Conservation (phyloP, 2,113 vertebrate species). For the Kryptolebias marmoratus region DNA sequence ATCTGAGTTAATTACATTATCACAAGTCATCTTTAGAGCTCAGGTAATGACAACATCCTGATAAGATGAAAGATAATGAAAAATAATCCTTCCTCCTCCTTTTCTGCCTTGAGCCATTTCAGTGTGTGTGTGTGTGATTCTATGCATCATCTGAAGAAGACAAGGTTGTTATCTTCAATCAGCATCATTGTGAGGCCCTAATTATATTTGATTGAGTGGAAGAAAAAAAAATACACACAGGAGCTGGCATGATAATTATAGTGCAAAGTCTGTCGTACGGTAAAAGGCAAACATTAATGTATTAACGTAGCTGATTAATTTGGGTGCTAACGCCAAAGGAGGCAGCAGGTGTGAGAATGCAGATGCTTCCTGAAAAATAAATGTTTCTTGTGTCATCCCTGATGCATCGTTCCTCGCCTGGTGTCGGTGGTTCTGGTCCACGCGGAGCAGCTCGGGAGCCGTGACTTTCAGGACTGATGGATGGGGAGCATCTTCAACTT, state of each 20-base stretch:
- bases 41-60: constrained; percentile 16
- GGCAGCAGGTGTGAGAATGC: constrained; percentile 55
- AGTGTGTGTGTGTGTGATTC: constrained; percentile 18
- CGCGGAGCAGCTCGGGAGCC: constrained; percentile 3
- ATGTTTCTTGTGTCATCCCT: constrained; percentile 36
- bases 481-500: constrained; percentile 12
- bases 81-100: constrained; percentile 18
- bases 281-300: constrained; percentile 58
- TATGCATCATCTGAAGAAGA: constrained; percentile 29
- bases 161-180: constrained; percentile 70
- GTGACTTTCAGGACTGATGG: constrained; percentile 14
- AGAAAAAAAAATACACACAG: constrained; percentile 30
- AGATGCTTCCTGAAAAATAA: constrained; percentile 55
- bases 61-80: constrained; percentile 36
- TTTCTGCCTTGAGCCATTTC: constrained; percentile 28
- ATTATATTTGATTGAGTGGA: constrained; percentile 69
- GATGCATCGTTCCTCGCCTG: background rate
- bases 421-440: constrained; percentile 50
- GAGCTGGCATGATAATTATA: constrained; percentile 62
- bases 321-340: constrained; percentile 33
- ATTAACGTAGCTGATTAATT: constrained; percentile 62
- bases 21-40: constrained; percentile 12
- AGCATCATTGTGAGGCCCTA: constrained; percentile 57
- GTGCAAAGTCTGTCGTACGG: constrained; percentile 30
- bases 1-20: constrained; percentile 27